Base-by-base conservation (phyloP, 2,888 invertebrate species). In the Acheta domesticus region DNA sequence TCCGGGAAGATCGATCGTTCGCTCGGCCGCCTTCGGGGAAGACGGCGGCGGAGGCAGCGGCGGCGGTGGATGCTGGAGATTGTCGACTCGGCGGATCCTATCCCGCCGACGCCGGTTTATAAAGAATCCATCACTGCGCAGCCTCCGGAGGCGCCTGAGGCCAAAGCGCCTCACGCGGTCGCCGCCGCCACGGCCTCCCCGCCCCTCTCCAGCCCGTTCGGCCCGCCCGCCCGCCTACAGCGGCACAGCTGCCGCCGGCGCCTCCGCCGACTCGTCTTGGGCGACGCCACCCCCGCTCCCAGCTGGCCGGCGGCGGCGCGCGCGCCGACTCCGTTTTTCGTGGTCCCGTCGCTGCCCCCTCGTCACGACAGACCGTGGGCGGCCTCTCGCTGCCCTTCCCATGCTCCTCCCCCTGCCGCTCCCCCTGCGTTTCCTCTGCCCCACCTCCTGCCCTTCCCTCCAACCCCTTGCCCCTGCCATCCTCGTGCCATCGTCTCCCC, bases 111-210 rank as follows among this genome's bases (percentile, higher is more conserved):
- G 62, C n/a, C 62, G 62, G 62, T 62, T 62, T 16, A 62, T 62
- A 62, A 62, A 62, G 62, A 62, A 62, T 62, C 62, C 62, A 62
- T 62, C 62, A 62, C 62, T 62, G 62, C 62, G n/a, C 62, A n/a
- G 62, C 62, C 62, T 62, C 62, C 62, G 62, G 62, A n/a, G 62
- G 62, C n/a, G 62, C 62, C n/a, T 11, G n/a, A n/a, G 62, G 16
- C n/a, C 62, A n/a, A 19, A n/a, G 62, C 62, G 36, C 36, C 36
- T 20, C 36, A 14, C 36, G 36, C 21, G 14, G 62, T 62, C 62
- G 14, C n/a, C n/a, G 62, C n/a, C 62, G 19, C 62, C 62, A 62
- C 62, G 14, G 14, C 62, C 19, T 12, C 19, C 62, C 19, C 19
- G 14, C 19, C 19, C 62, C 19, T 2, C 23, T 2, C 23, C 62